A percentile compares a stretch with the other conserved stretches of the same genome.
Conservation (phyloP, 2,797 vertebrate species). For the Peromyscus melanophrys region DNA sequence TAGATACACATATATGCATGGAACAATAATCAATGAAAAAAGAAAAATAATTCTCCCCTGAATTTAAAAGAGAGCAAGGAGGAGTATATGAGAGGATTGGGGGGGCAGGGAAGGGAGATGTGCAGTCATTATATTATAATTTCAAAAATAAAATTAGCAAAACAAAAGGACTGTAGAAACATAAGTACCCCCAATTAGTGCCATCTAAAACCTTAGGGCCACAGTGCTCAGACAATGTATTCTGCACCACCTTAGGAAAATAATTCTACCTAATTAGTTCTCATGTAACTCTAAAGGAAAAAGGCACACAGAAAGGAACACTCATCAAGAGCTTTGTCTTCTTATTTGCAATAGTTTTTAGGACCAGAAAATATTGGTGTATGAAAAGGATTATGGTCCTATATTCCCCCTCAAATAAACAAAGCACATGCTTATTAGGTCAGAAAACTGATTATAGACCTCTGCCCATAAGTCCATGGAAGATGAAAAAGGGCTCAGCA, state of each 20-base stretch:
- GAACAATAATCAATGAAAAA: not conserved
- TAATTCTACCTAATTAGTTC: slow-evolving; percentile 50
- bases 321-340: slow-evolving; percentile 51
- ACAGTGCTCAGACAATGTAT: not conserved
- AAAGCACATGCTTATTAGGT: not conserved
- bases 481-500: not conserved
- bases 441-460: not conserved
- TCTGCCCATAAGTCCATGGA: not conserved
- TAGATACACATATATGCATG: not conserved
- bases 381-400: not conserved
- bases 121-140: not conserved
- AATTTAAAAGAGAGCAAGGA: not conserved
- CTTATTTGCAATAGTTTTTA: slow-evolving; percentile 31
- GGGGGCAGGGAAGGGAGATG: not conserved
- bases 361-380: slow-evolving; percentile 41
- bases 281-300: slow-evolving; percentile 25
- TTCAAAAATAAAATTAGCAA: not conserved
- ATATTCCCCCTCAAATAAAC: slow-evolving; percentile 19
- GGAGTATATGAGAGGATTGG: no score
- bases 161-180: not conserved
- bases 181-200: not conserved
- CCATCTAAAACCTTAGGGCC: not conserved
- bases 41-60: not conserved
- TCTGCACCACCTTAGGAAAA: slow-evolving; percentile 18
- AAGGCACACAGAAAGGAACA: not conserved